Conservation (phyloP, 1,140 invertebrate genomes). For the Euwallacea similis region DNA sequence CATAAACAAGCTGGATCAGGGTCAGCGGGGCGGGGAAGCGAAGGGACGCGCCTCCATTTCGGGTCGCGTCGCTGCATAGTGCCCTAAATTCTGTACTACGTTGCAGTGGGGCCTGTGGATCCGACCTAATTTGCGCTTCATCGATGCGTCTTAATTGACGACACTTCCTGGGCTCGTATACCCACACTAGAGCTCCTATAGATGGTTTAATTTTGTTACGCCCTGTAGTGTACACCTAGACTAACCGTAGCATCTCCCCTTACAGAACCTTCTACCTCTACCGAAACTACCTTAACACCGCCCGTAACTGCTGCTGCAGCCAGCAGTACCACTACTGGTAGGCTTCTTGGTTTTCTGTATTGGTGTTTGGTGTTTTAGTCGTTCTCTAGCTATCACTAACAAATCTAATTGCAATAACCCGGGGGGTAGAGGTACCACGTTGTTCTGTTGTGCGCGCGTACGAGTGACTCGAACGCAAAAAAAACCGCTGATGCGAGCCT, state of each 20-base stretch:
- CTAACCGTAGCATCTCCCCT: background rate
- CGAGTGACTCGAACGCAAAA: too few species aligned
- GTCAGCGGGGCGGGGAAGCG: background rate
- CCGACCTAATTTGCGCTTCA: slow-evolving; percentile 5
- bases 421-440: too few species aligned
- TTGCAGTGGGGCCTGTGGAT: slow-evolving; percentile 9
- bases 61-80: background rate
- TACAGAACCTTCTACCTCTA: slow-evolving; percentile 20
- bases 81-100: slow-evolving; percentile 19
- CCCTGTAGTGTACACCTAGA: too few species aligned
- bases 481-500: too few species aligned
- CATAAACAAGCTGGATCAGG: background rate
- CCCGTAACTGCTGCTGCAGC: slow-evolving; percentile 12
- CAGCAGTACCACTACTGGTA: slow-evolving; percentile 15
- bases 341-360: slow-evolving; percentile 6
- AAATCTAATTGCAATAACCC: background rate
- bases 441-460: too few species aligned
- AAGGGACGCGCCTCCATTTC: slow-evolving; percentile 5
- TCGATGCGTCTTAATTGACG: too few species aligned
- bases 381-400: background rate
- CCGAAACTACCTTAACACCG: slow-evolving; percentile 19
- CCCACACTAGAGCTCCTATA: too few species aligned
- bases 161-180: too few species aligned
- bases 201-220: too few species aligned
- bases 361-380: background rate